phyloP scores from a whole-genome alignment of 2,888 invertebrate species.

The Diabrotica balteata region DNA sequence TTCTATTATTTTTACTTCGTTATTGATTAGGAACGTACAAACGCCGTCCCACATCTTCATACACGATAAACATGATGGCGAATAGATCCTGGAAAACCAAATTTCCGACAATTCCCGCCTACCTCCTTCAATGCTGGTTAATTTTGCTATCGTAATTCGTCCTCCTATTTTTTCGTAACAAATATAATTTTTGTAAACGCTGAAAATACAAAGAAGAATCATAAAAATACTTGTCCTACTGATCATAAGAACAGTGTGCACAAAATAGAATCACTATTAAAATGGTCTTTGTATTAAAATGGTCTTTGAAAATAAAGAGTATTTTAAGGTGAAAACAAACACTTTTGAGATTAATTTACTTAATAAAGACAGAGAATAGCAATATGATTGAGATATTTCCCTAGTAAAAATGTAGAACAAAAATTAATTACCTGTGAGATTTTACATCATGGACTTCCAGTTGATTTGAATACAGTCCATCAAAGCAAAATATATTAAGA shows the following conservation, averaged over 20 bases:
- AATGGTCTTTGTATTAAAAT: too few relatives aligned
- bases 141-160: conserved; percentile 53
- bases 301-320: too few relatives aligned
- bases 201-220: conserved; percentile 41
- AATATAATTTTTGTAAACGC: conserved; percentile 54
- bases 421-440: conserved; percentile 46
- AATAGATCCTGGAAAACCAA: conserved; percentile 57
- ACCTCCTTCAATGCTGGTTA: conserved; percentile 43
- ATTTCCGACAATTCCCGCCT: conserved; percentile 50
- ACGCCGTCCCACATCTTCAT: conserved; percentile 56
- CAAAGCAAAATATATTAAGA: conserved; percentile 43
- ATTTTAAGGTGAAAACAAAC: background rate
- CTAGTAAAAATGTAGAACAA: too few relatives aligned
- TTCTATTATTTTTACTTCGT: conserved; percentile 52
- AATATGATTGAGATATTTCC: too few relatives aligned
- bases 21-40: conserved; percentile 55
- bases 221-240: background rate
- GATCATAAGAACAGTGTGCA: background rate
- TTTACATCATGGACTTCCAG: conserved; percentile 49
- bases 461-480: conserved; percentile 41
- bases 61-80: conserved; percentile 54
- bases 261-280: too few relatives aligned
- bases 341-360: background rate
- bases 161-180: conserved; percentile 57
- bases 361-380: background rate